Base-by-base conservation (phyloP, 2,888 invertebrate genomes). In the Drosophila subquinaria region DNA sequence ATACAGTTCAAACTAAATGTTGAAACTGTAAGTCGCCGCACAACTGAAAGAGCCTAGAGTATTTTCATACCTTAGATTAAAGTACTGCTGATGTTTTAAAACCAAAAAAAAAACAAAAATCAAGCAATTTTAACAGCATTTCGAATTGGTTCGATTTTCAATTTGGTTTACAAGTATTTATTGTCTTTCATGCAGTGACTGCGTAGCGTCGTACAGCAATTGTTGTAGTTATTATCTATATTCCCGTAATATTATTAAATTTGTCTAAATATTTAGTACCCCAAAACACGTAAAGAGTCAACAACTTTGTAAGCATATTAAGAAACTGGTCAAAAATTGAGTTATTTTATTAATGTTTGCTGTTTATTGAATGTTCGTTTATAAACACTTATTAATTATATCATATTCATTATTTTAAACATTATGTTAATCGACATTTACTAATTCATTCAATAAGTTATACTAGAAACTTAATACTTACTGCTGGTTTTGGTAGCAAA, bases 401-500 rank as follows among this genome's bases (percentile, higher is more conserved):
- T 47, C 40, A 52, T 42, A 17, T 45, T 63, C 38, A 57, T 52
- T 63, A 35, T 27, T 11, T 59, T 56, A 23, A 61, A n/a, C 23
- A 55, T 55, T 60, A 55, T 20, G 27, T 43, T 55, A 57, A 61
- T 51, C 51, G 27, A 56, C 63, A 53, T 59, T 45, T 33, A 66
- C 53, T 78, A 78, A 74, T 59, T 52, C 53, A 66, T 62, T 43
- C 43, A 9, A 53, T 17, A 42, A 20, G 38, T 48, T 15, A 27
- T 64, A 47, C 61, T 48, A 33, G 13, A 9, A 55, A 51, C 38
- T 77, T 61, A 57, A 65, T 65, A 73, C 66, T 76, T 87, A 89
- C 88, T 88, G 90, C 91, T 92, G 92, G 92, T 92, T 91, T 91
- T 92, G 91, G 92, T 92, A 92, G 92, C 67, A 77, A 75, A 82